phyloP scores from a whole-genome alignment of 2,113 vertebrate genomes.

The Bubo blakistoni region DNA sequence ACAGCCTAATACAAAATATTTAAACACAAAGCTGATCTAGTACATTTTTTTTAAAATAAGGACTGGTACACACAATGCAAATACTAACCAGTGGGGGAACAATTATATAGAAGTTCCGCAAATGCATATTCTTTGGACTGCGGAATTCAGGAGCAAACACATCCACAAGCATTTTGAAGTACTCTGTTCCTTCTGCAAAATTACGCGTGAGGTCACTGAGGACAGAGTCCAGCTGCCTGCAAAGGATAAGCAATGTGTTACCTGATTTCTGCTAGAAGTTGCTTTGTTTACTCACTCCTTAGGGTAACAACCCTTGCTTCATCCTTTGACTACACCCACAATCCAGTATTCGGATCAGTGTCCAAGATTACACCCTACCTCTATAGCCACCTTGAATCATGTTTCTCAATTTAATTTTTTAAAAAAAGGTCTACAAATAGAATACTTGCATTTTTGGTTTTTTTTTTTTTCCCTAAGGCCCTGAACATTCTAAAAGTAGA shows the following conservation, averaged over 20 bases:
- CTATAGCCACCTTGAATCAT: not conserved
- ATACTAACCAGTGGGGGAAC: constrained; percentile 91
- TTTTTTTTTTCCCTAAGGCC: not conserved
- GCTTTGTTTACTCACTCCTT: not conserved
- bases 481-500: not conserved
- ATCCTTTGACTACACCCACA: not conserved
- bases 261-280: not conserved
- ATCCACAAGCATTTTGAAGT: constrained; percentile 97
- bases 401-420: not conserved
- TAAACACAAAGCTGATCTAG: not conserved
- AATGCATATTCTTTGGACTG: constrained; percentile 94
- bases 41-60: too few species aligned
- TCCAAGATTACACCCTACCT: not conserved
- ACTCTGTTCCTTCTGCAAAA: constrained; percentile 95
- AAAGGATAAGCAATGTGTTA: not conserved
- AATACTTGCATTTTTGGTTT: not conserved
- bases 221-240: constrained; percentile 87
- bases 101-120: constrained; percentile 97
- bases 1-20: not conserved
- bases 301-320: not conserved
- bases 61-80: too few species aligned
- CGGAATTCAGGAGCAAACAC: constrained; percentile 96
- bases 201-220: constrained; percentile 91
- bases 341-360: too few species aligned
- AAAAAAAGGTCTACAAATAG: not conserved